Evolutionary conservation across 2,888 invertebrate species (phyloP).

Genomic region (Drosophila anomelani): DNA sequence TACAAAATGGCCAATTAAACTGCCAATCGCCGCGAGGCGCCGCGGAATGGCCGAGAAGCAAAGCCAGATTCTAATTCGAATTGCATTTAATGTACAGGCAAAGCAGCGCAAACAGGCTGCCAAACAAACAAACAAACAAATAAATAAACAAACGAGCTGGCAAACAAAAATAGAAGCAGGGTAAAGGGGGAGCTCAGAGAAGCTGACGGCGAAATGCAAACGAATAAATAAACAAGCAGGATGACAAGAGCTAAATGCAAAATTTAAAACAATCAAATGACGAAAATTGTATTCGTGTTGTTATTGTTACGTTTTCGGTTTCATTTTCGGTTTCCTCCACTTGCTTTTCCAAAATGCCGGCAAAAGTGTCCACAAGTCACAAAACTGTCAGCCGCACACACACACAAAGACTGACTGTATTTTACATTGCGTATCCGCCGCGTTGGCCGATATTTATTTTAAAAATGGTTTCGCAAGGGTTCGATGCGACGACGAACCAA

Average conservation of each 20-base stretch:
- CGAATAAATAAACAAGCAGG: constrained; percentile 29
- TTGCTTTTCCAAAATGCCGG: constrained; percentile 28
- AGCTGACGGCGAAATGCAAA: constrained; percentile 8
- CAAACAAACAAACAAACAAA: constrained; percentile 12
- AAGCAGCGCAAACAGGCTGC: constrained; percentile 14
- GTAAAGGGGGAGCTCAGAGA: not conserved
- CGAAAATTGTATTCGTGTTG: constrained; percentile 24
- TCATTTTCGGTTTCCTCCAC: constrained; percentile 2
- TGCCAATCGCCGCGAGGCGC: constrained; percentile 31
- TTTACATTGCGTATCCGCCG: constrained; percentile 34
- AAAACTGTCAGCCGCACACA: constrained; percentile 21
- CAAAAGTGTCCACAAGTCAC: constrained; percentile 45
- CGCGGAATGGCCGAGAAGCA: constrained; percentile 17
- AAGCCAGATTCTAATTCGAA: constrained; percentile 41
- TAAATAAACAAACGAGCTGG: constrained; percentile 8
- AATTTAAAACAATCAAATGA: constrained; percentile 53
- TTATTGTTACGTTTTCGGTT: constrained; percentile 26
- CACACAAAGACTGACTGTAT: not conserved
- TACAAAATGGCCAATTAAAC: constrained; percentile 57
- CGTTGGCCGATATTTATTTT: constrained; percentile 11
- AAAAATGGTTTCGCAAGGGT: not conserved
- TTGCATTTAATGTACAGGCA: constrained; percentile 46
- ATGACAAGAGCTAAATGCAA: constrained; percentile 43
- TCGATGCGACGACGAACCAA: not conserved
- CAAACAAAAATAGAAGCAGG: constrained; percentile 17